Evolutionary conservation across 2,797 vertebrate genomes (phyloP), one percentile per base, ranked within the genome.

Genomic region (Neosalanx taihuensis): DNA sequence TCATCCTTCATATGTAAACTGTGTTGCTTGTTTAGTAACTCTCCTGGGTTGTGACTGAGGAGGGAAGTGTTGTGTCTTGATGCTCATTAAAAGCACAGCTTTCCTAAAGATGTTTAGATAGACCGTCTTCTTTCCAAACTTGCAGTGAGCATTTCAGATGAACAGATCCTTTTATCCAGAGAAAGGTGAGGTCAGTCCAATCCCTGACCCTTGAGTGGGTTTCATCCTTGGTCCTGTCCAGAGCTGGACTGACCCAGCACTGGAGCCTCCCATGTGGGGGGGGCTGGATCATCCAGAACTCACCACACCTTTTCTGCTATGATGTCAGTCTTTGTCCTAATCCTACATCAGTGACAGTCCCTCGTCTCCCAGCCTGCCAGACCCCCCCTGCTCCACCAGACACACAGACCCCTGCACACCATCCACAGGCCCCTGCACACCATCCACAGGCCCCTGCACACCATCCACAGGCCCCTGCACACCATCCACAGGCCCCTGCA

Each of bases 1-100:
- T 91, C 87, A 82, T 62, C 75, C 72, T 86, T 94, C 94, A 85
- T 90, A 91, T 94, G 93, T 96, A 96, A 95, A 94, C 92, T 93
- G 91, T 92, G 93, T 94, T 93, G 93, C 94, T 93, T 92, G 88
- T 92, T 93, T 92, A 94, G 93, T 93, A 93, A 91, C 91, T 93
- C 87, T 93, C 90, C 89, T 87, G 86, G 92, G 93, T 92, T 84
- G 90, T 86, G 82, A 80, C 37, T 74, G 90, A 91, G 85, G 87
- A 84, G 79, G 67, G 66, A 80, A 72, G 69, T 83, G 77, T 84
- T 83, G 83, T 77, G 13, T 29, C 26, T 83, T 62, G 74, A 81
- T 81, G 81, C 88, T 89, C 89, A 91, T 91, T 90, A 90, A 84
- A 84, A 81, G 76, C 78, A 72, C 78, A 83, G 78, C 87, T 86